Base-by-base conservation (phyloP, 2,888 invertebrate species). In the Brachycybe producta region DNA sequence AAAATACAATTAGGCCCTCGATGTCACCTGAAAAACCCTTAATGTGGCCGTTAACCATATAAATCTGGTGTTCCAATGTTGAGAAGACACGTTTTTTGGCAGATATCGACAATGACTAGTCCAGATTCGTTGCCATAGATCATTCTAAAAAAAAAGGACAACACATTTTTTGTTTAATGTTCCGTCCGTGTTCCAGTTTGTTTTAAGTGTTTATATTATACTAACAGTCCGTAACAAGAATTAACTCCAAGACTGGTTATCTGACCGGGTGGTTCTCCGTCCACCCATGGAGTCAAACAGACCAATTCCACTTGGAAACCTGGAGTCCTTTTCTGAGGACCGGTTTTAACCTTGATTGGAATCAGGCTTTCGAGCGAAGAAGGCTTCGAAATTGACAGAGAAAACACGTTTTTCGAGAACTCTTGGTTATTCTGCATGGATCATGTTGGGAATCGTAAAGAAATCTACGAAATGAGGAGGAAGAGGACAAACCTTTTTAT, bases 41-140 rank as follows among this genome's bases (percentile, higher is more conserved):
- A 24, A 8, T 23, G 1, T 5, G 2, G 5, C 3, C 15, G 35
- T 58, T 57, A 77, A 65, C 84, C 86, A 75, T 94, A 92, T 59
- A 97, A 77, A 70, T 94, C 90, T 60, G 84, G 81, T 60, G 90
- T 84, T 58, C 84, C 83, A 68, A 90, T 78, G 71, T 87, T 91
- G 59, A 85, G 74, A 64, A 95, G 77, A 68, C 85, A 84, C 57
- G 80, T 76, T 73, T 86, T 87, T 70, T 92, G 91, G 66, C 86
- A 77, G 69, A 87, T 81, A 75, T 97, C 97, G 65, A 92, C 80
- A 70, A 97, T 82, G 67, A 90, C 91, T 67, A 97, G 75, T 61
- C 95, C 94, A 62, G 84, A 82, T 72, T 95, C 94, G 68, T 90
- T 94, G 63, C 95, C 95, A 75, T 92, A 95, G 63, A 92, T 88